Percentiles rank a stretch among this genome's conserved stretches.
These are phyloP conservation scores for Sebastes iracundus DNA, from an alignment of 2,797 vertebrate species.

Conservation along the genomic window DNA sequence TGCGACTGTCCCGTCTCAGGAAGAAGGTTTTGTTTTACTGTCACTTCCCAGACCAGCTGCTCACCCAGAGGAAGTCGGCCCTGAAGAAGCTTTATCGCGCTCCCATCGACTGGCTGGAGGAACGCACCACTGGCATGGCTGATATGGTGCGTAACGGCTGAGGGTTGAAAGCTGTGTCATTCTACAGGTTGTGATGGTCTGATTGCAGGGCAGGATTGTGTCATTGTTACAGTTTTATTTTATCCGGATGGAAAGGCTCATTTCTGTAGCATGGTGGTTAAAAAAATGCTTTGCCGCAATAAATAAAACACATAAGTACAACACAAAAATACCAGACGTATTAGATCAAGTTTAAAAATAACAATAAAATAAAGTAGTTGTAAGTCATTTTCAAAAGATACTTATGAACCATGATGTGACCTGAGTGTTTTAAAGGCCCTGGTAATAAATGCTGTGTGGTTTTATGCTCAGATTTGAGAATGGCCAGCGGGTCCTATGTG, in stretches of 20 bases:
- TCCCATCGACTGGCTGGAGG: constrained; percentile 94
- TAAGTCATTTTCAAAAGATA: background rate
- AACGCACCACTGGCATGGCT: constrained; percentile 96
- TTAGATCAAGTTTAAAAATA: background rate
- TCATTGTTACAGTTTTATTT: background rate
- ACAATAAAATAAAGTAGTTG: background rate
- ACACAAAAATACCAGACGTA: background rate
- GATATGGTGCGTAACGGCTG: constrained; percentile 77
- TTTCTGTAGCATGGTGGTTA: background rate
- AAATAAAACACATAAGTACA: background rate
- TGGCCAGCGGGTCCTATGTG: background rate
- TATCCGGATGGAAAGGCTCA: background rate
- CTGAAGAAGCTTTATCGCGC: constrained; percentile 90
- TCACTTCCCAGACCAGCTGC: constrained; percentile 96
- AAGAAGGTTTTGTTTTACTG: constrained; percentile 98
- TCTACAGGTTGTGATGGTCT: background rate
- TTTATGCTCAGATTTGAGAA: background rate
- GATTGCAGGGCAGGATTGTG: background rate
- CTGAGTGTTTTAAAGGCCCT: background rate
- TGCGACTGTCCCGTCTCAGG: constrained; percentile 87
- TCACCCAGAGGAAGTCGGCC: constrained; percentile 88
- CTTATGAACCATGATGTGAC: background rate
- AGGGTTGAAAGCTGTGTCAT: background rate
- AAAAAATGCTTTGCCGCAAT: background rate
- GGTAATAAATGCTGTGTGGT: background rate